Evolutionary conservation across 2,888 invertebrate genomes (phyloP), one percentile per base, ranked within the genome.

Genomic region (Pyrrhosoma nymphula): DNA sequence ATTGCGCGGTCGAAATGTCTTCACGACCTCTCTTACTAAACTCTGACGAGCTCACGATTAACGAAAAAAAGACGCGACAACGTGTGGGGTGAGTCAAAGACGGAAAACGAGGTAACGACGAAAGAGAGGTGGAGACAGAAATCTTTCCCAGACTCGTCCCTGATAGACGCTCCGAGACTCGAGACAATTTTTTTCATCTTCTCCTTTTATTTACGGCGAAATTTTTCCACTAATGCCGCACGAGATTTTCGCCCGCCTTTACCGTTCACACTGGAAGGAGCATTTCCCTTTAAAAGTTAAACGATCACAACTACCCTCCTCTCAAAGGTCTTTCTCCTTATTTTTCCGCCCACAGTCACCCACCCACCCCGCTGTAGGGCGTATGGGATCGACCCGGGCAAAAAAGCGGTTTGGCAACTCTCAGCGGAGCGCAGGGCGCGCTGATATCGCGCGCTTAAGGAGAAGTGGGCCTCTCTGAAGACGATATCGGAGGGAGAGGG

Each of bases 321-420:
- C 69, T 69, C 69, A 8, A 60, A 60, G 47, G 60, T 18, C 69
- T 69, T 69, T 69, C n/a, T 26, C 69, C 69, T 20, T 26, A 23
- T 3, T 82, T 82, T 60, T 60, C 12, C 60, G 60, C 35, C 12
- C 16, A 14, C 82, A 26, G 82, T 82, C 1, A 23, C 35, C 82
- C 47, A 47, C 47, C 47, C 47, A 47, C 47, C 47, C 47, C 47
- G 47, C 47, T 47, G 82, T 14, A 47, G 82, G 82, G 82, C 82
- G 35, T 82, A 82, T 82, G 26, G 82, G n/a, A 30, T n/a, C 30
- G 35, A 3, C 82, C 35, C 47, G 47, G 4, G 82, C 82, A 82
- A 82, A 82, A 82, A 82, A 35, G 82, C 82, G 82, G 82, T 82
- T 82, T 82, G 82, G 82, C 82, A 82, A 82, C 82, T 82, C 82